Percentiles rank a stretch among this genome's conserved stretches.
phyloP scores from a whole-genome alignment of 2,113 vertebrate genomes.

The Porphyrio hochstetteri region DNA sequence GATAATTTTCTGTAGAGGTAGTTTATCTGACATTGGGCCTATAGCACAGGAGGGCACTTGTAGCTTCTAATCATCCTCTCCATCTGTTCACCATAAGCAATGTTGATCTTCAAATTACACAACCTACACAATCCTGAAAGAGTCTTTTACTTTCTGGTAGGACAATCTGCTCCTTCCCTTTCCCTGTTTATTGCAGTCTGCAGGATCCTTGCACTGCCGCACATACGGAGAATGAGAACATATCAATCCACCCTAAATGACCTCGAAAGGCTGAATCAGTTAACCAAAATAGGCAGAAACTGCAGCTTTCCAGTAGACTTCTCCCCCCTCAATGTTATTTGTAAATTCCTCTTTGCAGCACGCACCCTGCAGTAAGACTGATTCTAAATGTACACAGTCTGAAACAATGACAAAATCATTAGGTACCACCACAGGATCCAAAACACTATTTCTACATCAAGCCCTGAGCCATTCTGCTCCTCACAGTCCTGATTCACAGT shows the following conservation, averaged over 20 bases:
- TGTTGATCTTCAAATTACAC: conserved; percentile 69
- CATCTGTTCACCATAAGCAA: conserved; percentile 70
- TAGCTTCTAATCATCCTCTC: conserved; percentile 68
- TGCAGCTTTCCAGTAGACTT: neutral
- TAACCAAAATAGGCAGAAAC: conserved; percentile 24
- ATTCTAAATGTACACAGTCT: accelerated
- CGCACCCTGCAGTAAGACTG: neutral
- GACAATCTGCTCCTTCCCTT: conserved; percentile 64
- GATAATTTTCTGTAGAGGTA: conserved; percentile 58
- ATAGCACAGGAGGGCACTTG: conserved; percentile 55
- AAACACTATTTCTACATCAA: neutral
- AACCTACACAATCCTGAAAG: conserved; percentile 67
- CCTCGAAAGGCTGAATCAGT: conserved; percentile 35
- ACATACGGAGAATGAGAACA: conserved; percentile 33
- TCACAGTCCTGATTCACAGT: neutral
- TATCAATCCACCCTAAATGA: conserved; percentile 41
- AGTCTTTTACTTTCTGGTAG: conserved; percentile 55
- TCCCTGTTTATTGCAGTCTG: conserved; percentile 12
- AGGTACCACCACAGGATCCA: neutral
- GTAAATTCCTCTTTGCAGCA: neutral
- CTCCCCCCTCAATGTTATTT: neutral
- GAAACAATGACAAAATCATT: neutral
- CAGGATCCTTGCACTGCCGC: conserved; percentile 19
- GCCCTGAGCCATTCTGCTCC: neutral
- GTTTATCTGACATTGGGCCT: conserved; percentile 59